Base-by-base conservation (phyloP, 2,888 invertebrate species). In the Idaea dimidiata region DNA sequence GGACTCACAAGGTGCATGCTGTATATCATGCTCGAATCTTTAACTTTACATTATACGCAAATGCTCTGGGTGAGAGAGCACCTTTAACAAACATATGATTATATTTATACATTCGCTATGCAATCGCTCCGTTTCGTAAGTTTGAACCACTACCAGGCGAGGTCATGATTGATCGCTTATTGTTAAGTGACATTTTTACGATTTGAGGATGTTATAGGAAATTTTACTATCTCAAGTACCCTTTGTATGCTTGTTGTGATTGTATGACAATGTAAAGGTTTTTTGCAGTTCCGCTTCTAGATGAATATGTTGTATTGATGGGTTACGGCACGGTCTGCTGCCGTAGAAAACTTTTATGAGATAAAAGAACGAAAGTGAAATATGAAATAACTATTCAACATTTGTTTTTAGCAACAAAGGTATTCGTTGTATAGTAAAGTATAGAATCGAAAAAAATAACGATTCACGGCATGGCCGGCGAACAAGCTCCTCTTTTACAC, bases 121-220 rank as follows among this genome's bases (percentile, higher is more conserved):
- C 43, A 43, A 43, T 14, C 8, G 43, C 43, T 14, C 43, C 43
- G 10, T n/a, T n/a, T 3, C 14, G 43, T 43, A 43, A 43, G 43
- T 43, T 43, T 43, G 43, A 43, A 43, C 43, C 43, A 43, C 14
- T 43, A 43, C 43, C 14, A 6, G 33, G 14, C 43, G 43, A 83
- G 77, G 71, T 80, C 80, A 86, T 91, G 91, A 92, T 91, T 87
- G 91, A 91, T 91, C 77, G 85, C 84, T 84, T 82, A 85, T 84
- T 87, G 87, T 87, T 77, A 79, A 76, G 73, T 80, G 87, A 84
- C 87, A 84, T 82, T 86, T 87, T 88, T 87, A 88, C 84, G 87
- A 86, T 84, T 83, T 71, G 72, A 78, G 76, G 71, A 79, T 78
- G 84, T 82, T 82, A 87, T 87, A 86, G 86, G 85, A 83, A 76